Evolutionary conservation across 2,888 invertebrate genomes (phyloP).

Genomic region (Rotaria magnacalcarata): DNA sequence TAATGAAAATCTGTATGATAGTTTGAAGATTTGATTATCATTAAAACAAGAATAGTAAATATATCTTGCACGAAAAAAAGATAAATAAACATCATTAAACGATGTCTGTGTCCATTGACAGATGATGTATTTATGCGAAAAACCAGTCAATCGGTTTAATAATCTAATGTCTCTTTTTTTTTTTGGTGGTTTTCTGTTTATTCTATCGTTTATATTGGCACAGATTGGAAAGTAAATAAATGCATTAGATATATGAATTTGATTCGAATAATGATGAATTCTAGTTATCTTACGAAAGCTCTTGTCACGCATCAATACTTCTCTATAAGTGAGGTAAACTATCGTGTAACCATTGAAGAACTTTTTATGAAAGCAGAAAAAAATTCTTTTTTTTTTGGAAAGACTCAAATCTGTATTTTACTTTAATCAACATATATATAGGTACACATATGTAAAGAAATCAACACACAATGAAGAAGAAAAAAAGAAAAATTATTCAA

Average conservation of each 20-base stretch:
- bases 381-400: neutral
- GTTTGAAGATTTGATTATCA: neutral
- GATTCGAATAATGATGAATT: neutral
- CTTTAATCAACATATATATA: neutral
- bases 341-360: neutral
- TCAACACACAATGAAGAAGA: neutral
- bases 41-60: neutral
- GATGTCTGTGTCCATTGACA: neutral
- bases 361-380: too few species aligned
- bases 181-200: neutral
- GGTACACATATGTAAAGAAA: neutral
- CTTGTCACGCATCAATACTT: neutral
- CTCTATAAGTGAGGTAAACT: neutral
- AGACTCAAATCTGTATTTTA: conserved; percentile 19
- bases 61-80: neutral
- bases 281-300: neutral
- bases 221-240: neutral
- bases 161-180: neutral
- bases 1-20: neutral
- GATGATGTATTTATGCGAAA: conserved; percentile 44
- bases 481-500: neutral
- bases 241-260: neutral
- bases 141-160: conserved; percentile 37
- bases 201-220: neutral
- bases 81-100: too few species aligned